Conservation (phyloP, 2,888 invertebrate genomes). For the Dicyrtoma fusca region DNA sequence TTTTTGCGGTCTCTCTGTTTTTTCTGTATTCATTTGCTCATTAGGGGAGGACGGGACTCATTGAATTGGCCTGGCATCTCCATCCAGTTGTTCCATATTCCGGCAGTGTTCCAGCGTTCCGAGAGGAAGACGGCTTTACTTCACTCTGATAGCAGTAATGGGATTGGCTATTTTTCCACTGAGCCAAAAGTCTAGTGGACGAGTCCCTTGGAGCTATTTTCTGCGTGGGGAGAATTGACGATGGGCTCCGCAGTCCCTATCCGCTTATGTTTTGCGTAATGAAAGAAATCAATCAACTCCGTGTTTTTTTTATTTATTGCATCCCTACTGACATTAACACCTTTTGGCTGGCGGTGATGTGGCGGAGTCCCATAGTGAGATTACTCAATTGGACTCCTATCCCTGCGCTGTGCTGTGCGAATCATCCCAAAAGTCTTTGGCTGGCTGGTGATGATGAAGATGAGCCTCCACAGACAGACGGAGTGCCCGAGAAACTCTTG, state of each 20-base stretch:
- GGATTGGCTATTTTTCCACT: too few relatives aligned
- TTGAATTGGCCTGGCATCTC: too few relatives aligned
- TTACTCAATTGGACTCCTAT: too few relatives aligned
- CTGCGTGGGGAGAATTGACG: slow-evolving; percentile 14
- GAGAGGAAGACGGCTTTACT: too few relatives aligned
- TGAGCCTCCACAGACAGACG: too few relatives aligned
- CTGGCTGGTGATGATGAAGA: background rate
- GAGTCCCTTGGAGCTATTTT: background rate
- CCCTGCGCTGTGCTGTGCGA: too few relatives aligned
- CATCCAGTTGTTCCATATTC: too few relatives aligned
- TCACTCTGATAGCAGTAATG: too few relatives aligned
- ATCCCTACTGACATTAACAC: slow-evolving; percentile 20
- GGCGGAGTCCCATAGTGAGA: too few relatives aligned
- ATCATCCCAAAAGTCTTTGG: too few relatives aligned
- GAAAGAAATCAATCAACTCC: slow-evolving; percentile 36
- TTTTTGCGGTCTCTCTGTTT: background rate
- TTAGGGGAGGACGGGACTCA: background rate
- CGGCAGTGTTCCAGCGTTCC: too few relatives aligned
- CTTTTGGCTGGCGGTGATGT: slow-evolving; percentile 22
- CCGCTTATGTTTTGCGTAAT: slow-evolving; percentile 34
- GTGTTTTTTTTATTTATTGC: background rate
- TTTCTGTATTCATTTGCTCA: slow-evolving; percentile 29
- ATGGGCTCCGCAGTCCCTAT: background rate
- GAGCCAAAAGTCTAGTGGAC: slow-evolving; percentile 8
- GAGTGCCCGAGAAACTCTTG: too few relatives aligned